A percentile compares a stretch with the other conserved stretches of the same genome.
These are phyloP conservation scores for Stomorhina lunata DNA, from an alignment of 2,888 invertebrate species.

Conservation along the genomic window DNA sequence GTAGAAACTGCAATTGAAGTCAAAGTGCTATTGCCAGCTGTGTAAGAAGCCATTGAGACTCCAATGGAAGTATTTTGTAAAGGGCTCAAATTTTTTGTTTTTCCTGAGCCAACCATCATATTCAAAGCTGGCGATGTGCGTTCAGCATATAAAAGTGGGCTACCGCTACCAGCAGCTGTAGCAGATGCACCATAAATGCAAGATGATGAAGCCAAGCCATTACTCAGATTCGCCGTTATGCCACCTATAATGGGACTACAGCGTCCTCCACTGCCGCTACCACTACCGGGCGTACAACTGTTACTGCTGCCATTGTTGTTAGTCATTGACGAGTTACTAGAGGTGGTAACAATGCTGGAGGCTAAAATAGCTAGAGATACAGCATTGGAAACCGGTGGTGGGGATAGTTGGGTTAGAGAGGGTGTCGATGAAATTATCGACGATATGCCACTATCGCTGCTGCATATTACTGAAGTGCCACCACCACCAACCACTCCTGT, in stretches of 20 bases:
- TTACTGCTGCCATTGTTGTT: slow-evolving; percentile 68
- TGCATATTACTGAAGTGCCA: slow-evolving; percentile 69
- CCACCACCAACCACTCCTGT: slow-evolving; percentile 22
- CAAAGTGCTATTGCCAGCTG: slow-evolving; percentile 25
- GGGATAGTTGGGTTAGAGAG: slow-evolving; percentile 75
- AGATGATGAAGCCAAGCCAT: slow-evolving; percentile 66
- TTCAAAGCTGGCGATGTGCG: slow-evolving; percentile 75
- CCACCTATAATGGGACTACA: slow-evolving; percentile 67
- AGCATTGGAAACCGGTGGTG: slow-evolving; percentile 68
- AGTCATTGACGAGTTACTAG: slow-evolving; percentile 40
- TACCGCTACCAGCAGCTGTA: slow-evolving; percentile 54
- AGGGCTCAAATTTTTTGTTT: slow-evolving; percentile 72
- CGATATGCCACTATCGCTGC: slow-evolving; percentile 76
- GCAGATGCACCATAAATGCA: slow-evolving; percentile 62
- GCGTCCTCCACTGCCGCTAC: slow-evolving; percentile 67
- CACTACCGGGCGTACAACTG: slow-evolving; percentile 63
- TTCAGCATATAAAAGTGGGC: slow-evolving; percentile 58
- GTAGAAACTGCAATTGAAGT: slow-evolving; percentile 39
- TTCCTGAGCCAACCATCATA: slow-evolving; percentile 71
- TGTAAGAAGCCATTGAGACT: slow-evolving; percentile 64
- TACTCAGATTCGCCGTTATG: slow-evolving; percentile 64
- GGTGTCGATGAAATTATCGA: slow-evolving; percentile 69
- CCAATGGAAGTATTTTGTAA: slow-evolving; percentile 68
- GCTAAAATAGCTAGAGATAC: slow-evolving; percentile 56
- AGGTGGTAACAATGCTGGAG: slow-evolving; percentile 58